phyloP scores from a whole-genome alignment of 1,140 invertebrate species.

The Planococcus citri region DNA sequence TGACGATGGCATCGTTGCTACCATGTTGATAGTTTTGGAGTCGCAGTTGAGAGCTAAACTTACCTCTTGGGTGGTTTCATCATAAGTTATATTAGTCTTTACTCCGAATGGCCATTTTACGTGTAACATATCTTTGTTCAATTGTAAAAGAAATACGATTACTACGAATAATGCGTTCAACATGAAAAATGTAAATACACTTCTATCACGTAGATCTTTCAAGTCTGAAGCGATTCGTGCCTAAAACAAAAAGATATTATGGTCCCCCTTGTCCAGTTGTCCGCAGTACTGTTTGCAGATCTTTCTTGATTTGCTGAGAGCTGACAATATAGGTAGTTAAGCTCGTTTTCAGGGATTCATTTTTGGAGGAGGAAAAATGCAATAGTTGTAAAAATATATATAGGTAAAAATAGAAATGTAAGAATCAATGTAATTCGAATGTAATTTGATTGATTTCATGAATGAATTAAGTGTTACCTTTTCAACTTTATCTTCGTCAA shows the following conservation, averaged over 20 bases:
- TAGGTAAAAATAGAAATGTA: too few species aligned
- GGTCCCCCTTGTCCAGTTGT: background rate
- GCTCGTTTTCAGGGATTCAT: too few species aligned
- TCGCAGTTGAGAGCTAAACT: conserved; percentile 33
- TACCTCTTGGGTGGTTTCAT: conserved; percentile 78
- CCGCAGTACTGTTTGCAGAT: too few species aligned
- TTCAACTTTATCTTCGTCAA: conserved; percentile 82
- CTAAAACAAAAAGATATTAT: conserved; percentile 40
- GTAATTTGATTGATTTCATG: too few species aligned
- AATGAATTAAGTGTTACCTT: too few species aligned
- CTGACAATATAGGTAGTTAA: too few species aligned
- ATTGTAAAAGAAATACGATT: conserved; percentile 91
- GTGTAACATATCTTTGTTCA: conserved; percentile 88
- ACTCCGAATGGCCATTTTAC: conserved; percentile 87
- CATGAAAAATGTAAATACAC: conserved; percentile 95
- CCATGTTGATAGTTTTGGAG: conserved; percentile 12
- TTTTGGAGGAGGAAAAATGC: too few species aligned
- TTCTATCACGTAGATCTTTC: conserved; percentile 82
- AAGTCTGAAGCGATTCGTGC: conserved; percentile 77
- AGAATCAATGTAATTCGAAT: too few species aligned
- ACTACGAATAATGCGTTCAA: conserved; percentile 94
- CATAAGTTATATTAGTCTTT: conserved; percentile 84
- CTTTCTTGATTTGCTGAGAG: too few species aligned
- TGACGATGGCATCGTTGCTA: background rate
- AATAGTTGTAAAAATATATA: too few species aligned